Percentiles rank a stretch among this genome's conserved stretches.
Evolutionary conservation across 2,888 invertebrate species (phyloP).

Genomic region (Papilio elwesi): DNA sequence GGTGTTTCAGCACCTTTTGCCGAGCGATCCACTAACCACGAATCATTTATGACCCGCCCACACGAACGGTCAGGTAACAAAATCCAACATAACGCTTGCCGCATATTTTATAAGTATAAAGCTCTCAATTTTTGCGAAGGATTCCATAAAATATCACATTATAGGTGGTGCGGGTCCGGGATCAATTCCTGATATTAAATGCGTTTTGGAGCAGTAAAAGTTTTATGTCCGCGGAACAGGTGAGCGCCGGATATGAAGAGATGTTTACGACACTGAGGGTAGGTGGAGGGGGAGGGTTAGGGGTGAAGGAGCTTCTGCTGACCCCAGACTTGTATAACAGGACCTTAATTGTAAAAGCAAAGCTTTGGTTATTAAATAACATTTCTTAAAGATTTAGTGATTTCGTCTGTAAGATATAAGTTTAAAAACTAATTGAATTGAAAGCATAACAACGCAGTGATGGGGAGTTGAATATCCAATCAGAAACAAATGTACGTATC

Average conservation of each 20-base stretch:
- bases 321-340: background rate
- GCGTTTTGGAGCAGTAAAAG: slow-evolving; percentile 61
- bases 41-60: background rate
- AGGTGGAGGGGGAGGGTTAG: slow-evolving; percentile 44
- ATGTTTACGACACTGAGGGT: slow-evolving; percentile 57
- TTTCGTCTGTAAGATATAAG: background rate
- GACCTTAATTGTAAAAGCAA: background rate
- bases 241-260: slow-evolving; percentile 46
- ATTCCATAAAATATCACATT: slow-evolving; percentile 54
- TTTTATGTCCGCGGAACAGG: slow-evolving; percentile 67
- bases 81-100: background rate
- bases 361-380: background rate
- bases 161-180: slow-evolving; percentile 43
- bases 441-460: background rate
- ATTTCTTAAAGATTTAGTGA: background rate
- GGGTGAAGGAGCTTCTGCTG: background rate
- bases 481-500: background rate
- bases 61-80: background rate
- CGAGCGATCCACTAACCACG: background rate
- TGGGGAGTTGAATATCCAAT: background rate
- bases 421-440: background rate
- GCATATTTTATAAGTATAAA: slow-evolving; percentile 11
- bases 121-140: slow-evolving; percentile 12
- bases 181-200: slow-evolving; percentile 66
- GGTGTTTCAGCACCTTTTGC: background rate